Conservation (phyloP, 2,888 invertebrate genomes). For the Eucriotettix oculatus region DNA sequence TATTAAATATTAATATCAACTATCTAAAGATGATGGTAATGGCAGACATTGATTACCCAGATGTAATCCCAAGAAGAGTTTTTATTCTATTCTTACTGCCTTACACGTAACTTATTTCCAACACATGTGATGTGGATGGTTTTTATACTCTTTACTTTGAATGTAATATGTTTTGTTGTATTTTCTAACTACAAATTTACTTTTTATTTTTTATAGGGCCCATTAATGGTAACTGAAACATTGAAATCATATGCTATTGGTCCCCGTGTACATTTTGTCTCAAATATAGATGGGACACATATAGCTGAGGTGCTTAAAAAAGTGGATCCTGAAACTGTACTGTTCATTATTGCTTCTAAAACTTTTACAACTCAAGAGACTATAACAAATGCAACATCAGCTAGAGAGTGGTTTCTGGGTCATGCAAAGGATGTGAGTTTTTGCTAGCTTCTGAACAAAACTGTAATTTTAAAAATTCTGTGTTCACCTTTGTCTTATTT, state of each 20-base stretch:
- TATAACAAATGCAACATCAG: slow-evolving; percentile 94
- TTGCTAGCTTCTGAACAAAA: too few relatives aligned
- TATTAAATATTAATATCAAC: too few relatives aligned
- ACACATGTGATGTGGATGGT: too few relatives aligned
- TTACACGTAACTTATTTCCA: too few relatives aligned
- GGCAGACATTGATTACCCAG: too few relatives aligned
- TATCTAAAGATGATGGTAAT: too few relatives aligned
- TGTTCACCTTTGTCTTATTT: neutral
- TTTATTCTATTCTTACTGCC: too few relatives aligned
- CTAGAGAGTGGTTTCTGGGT: slow-evolving; percentile 88
- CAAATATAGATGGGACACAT: slow-evolving; percentile 98
- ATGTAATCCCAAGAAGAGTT: too few relatives aligned
- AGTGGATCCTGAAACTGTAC: slow-evolving; percentile 77
- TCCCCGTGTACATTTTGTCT: slow-evolving; percentile 85
- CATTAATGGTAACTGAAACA: slow-evolving; percentile 97
- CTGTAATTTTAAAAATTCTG: too few relatives aligned
- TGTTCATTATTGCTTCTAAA: slow-evolving; percentile 98
- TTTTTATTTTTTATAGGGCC: slow-evolving; percentile 44
- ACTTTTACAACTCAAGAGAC: slow-evolving; percentile 99
- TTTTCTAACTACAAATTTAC: neutral
- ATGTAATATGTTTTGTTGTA: too few relatives aligned
- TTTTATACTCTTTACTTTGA: too few relatives aligned
- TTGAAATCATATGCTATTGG: slow-evolving; percentile 80
- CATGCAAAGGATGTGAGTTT: slow-evolving; percentile 65
- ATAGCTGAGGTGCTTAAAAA: slow-evolving; percentile 82